Conservation (phyloP, 2,888 invertebrate genomes). For the Muschampia plurimacula region DNA sequence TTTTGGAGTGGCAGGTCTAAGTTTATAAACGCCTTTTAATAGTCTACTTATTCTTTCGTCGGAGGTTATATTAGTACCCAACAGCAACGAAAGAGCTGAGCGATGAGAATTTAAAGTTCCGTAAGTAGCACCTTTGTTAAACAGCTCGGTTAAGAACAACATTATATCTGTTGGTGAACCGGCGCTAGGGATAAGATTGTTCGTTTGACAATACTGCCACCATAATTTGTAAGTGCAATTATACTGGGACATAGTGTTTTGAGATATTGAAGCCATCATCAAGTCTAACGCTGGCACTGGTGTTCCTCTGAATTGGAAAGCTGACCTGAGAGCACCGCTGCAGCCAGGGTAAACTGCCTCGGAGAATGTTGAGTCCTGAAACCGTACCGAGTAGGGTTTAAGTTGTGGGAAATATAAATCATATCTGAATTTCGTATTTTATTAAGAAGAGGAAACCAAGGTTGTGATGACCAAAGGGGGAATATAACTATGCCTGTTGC, state of each 20-base stretch:
- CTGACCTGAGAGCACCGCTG: constrained; percentile 36
- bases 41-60: constrained; percentile 13
- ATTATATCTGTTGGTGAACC: neutral
- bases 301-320: constrained; percentile 23
- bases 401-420: neutral
- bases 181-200: neutral
- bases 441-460: neutral
- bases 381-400: neutral
- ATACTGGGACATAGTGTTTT: constrained; percentile 36
- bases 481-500: neutral
- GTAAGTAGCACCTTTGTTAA: neutral
- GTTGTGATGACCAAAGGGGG: neutral
- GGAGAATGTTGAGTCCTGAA: neutral
- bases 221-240: constrained; percentile 29
- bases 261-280: constrained; percentile 35
- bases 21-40: constrained; percentile 39
- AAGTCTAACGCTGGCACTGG: constrained; percentile 30
- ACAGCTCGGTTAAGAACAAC: neutral
- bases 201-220: constrained; percentile 34
- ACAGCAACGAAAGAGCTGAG: neutral
- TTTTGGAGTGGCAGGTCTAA: constrained; percentile 46
- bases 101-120: neutral
- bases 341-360: constrained; percentile 25
- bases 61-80: neutral
- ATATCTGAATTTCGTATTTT: neutral